Base-by-base conservation (phyloP, 2,797 vertebrate species). In the Acridotheres tristis region DNA sequence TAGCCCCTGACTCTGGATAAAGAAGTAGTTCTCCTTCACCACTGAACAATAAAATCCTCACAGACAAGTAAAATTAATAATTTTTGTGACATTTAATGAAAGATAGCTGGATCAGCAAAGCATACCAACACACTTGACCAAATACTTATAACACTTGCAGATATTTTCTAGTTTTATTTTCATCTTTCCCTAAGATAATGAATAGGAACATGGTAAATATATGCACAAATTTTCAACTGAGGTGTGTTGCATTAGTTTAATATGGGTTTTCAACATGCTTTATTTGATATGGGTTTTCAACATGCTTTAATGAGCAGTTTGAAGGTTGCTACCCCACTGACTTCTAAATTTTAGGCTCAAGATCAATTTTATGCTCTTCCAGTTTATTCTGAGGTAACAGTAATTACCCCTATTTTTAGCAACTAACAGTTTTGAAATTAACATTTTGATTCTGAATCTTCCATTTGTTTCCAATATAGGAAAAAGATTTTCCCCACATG, bases 371-470 rank as follows among this genome's bases (percentile, higher is more conserved):
- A 93, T 79, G 42, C 25, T 85, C 48, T 92, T 91, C 3, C 34
- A 92, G 47, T 91, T 96, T 86, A 78, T 85, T 74, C 54, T 88
- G 40, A 93, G 40, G 65, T 83, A 90, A 32, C 9, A 67, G 45
- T 36, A 4, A 68, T 75, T 72, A 55, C 12, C 85, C 19, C 30
- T 88, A 51, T 66, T 93, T 85, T 89, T 84, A 90, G 42, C 34
- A 47, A 58, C 3, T 16, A 90, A 74, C 26, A 59, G 50, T 40
- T 89, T 84, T 81, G n/a, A 86, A 88, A 86, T 45, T 68, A 88
- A 66, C 32, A 45, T 84, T 71, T 85, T 88, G 51, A 48, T 84
- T 11, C 15, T 78, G 67, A 88, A 72, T 85, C 54, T 77, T 66
- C 58, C 10, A 34, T 85, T 93, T 78, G n/a, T 88, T 95, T 90